phyloP scores from a whole-genome alignment of 2,113 vertebrate genomes.

The Phrynosoma blainvillii region DNA sequence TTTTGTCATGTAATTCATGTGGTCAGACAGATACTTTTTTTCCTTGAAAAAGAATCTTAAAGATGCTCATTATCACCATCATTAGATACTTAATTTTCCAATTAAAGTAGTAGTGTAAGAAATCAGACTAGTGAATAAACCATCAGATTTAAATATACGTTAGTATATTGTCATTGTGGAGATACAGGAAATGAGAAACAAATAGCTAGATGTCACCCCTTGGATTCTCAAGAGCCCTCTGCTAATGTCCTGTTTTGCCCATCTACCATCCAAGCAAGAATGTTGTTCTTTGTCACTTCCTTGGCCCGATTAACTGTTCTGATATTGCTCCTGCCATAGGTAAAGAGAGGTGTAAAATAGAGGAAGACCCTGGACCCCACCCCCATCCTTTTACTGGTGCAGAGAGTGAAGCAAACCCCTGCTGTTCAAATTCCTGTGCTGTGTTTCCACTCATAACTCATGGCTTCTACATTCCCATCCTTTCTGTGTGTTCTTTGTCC shows the following conservation, averaged over 20 bases:
- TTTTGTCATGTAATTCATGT: neutral
- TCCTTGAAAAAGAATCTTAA: neutral
- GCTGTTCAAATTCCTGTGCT: slow-evolving; percentile 61
- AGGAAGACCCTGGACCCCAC: slow-evolving; percentile 15
- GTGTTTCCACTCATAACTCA: slow-evolving; percentile 49
- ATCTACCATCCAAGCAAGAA: neutral
- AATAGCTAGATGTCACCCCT: neutral
- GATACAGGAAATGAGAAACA: neutral
- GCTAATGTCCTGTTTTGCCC: slow-evolving; percentile 37
- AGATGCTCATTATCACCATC: neutral
- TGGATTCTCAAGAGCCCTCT: neutral
- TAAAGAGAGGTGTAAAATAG: slow-evolving; percentile 32
- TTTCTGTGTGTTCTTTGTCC: slow-evolving; percentile 72
- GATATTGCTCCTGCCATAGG: slow-evolving; percentile 35
- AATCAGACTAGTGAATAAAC: neutral
- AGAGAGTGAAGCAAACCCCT: slow-evolving; percentile 47
- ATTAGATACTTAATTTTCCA: neutral
- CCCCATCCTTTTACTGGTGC: slow-evolving; percentile 22
- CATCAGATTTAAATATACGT: slow-evolving; percentile 10
- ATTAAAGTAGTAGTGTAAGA: neutral
- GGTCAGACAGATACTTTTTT: neutral
- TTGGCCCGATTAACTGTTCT: slow-evolving; percentile 12
- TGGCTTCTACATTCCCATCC: slow-evolving; percentile 64
- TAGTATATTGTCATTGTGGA: slow-evolving; percentile 1
- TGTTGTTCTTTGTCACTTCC: neutral